phyloP scores from a whole-genome alignment of 37 sponge, comb jelly and placozoan species.

The Agelas oroides region DNA sequence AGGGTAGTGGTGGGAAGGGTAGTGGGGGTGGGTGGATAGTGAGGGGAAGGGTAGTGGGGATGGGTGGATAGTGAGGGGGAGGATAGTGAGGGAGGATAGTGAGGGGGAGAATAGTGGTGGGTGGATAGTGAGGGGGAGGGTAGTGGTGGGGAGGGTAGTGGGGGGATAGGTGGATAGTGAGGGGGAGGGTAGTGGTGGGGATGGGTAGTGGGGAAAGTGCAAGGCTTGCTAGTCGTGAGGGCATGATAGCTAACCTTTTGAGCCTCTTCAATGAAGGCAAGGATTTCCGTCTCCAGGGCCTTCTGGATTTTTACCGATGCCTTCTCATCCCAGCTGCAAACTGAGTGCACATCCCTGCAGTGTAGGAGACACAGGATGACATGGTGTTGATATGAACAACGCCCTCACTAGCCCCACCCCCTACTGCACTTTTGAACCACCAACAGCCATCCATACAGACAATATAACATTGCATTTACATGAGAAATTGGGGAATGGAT shows the following conservation, averaged over 20 bases:
- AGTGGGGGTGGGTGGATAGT: slow-evolving; percentile 11
- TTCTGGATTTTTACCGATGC: slow-evolving; percentile 78
- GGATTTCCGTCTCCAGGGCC: slow-evolving; percentile 69
- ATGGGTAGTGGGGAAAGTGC: neutral
- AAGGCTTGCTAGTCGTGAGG: too few species aligned
- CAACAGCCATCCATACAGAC: too few species aligned
- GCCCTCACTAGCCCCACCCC: too few species aligned
- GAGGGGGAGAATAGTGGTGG: neutral
- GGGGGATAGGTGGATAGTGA: neutral
- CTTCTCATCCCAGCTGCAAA: slow-evolving; percentile 94
- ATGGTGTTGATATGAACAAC: neutral
- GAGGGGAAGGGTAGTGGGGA: neutral
- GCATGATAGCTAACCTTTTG: slow-evolving; percentile 63
- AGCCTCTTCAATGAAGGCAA: slow-evolving; percentile 58
- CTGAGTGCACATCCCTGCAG: slow-evolving; percentile 87
- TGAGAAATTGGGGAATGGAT: too few species aligned
- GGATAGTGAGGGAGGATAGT: neutral
- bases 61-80: neutral
- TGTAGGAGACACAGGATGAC: neutral
- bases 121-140: neutral
- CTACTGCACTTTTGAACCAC: too few species aligned
- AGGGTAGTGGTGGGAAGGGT: neutral
- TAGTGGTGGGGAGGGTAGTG: slow-evolving; percentile 1
- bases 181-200: slow-evolving; percentile 3
- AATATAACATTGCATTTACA: too few species aligned